A percentile compares a stretch with the other conserved stretches of the same genome.
phyloP scores from a whole-genome alignment of 2,888 invertebrate genomes.

The Melanostoma scalare region DNA sequence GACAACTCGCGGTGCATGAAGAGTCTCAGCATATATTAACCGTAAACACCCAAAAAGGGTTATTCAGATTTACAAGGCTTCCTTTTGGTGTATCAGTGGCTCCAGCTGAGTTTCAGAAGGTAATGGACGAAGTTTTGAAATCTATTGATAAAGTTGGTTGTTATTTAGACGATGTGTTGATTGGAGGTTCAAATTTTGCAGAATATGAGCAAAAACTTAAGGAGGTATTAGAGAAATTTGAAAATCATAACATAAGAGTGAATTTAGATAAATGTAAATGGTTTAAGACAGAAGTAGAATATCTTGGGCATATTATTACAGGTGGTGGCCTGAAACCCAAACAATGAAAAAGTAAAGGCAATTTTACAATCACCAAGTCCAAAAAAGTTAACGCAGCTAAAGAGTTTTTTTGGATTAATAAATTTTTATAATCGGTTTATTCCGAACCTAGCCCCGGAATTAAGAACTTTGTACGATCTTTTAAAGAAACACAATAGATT shows the following conservation, averaged over 20 bases:
- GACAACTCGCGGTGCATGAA: background rate
- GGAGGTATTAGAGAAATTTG: constrained; percentile 5
- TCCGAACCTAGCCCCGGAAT: constrained; percentile 44
- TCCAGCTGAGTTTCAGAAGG: constrained; percentile 42
- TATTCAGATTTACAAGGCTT: constrained; percentile 18
- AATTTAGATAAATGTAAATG: constrained; percentile 14
- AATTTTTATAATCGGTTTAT: constrained; percentile 46
- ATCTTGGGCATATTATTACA: background rate
- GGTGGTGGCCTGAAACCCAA: too few species aligned
- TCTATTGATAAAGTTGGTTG: constrained; percentile 28
- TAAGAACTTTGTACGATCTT: constrained; percentile 64
- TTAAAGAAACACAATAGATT: constrained; percentile 49
- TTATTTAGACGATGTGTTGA: constrained; percentile 44
- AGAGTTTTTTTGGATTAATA: constrained; percentile 43
- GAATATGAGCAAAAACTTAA: background rate
- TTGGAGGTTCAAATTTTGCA: background rate
- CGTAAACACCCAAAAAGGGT: background rate
- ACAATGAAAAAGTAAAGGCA: too few species aligned
- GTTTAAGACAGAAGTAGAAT: constrained; percentile 12
- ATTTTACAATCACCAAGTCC: constrained; percentile 48
- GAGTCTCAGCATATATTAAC: background rate
- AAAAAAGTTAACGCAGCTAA: constrained; percentile 44
- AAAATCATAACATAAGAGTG: constrained; percentile 17
- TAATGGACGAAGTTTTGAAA: constrained; percentile 45
- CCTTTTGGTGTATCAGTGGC: constrained; percentile 52